Evolutionary conservation across 2,113 vertebrate genomes (phyloP).

Genomic region (Genyomyrus donnyi): DNA sequence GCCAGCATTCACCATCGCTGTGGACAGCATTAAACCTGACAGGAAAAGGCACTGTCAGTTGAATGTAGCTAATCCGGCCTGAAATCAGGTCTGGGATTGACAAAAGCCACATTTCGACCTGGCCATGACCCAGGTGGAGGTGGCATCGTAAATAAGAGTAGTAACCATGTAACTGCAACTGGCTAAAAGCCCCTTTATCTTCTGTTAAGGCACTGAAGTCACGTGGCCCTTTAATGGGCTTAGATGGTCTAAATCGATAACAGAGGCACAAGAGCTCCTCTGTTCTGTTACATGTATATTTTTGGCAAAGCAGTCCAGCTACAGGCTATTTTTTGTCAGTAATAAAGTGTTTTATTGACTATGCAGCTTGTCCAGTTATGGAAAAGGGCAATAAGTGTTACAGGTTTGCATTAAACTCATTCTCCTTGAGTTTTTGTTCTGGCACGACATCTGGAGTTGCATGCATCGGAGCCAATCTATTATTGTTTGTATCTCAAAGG

Average conservation of each 20-base stretch:
- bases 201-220: background rate
- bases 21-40: constrained; percentile 80
- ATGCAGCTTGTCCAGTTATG: background rate
- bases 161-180: background rate
- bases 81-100: background rate
- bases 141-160: background rate
- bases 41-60: constrained; percentile 27
- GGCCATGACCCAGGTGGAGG: background rate
- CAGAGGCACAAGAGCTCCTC: background rate
- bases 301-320: background rate
- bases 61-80: background rate
- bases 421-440: background rate
- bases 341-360: constrained; percentile 14
- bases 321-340: background rate
- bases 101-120: background rate
- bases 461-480: background rate
- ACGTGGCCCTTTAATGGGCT: background rate
- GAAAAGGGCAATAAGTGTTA: constrained; percentile 2
- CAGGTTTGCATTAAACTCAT: constrained; percentile 4
- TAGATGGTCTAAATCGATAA: background rate
- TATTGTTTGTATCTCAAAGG: background rate
- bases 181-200: background rate
- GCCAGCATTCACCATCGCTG: constrained; percentile 88
- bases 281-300: background rate
- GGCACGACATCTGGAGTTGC: background rate